These are phyloP conservation scores for Acleris laterana DNA, from an alignment of 2,888 invertebrate species.

Conservation along the genomic window DNA sequence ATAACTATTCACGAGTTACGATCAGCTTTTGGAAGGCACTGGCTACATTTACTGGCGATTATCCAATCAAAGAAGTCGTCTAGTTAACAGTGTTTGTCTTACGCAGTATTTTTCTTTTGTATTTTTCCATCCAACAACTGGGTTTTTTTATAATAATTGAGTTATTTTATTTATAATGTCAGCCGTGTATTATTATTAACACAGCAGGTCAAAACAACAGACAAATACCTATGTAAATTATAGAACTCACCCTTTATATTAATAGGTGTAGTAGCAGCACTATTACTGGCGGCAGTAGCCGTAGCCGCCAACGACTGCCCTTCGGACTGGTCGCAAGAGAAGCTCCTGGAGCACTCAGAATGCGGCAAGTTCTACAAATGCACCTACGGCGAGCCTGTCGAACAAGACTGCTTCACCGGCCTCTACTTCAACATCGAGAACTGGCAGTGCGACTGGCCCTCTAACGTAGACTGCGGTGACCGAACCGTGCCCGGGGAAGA, in stretches of 20 bases:
- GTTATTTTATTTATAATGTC: too few relatives aligned
- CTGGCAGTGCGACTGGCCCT: constrained; percentile 85
- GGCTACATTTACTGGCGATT: too few relatives aligned
- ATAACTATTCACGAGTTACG: too few relatives aligned
- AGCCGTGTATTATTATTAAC: too few relatives aligned
- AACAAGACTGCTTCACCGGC: constrained; percentile 82
- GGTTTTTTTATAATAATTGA: too few relatives aligned
- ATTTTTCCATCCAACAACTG: too few relatives aligned
- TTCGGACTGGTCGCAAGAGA: constrained; percentile 61
- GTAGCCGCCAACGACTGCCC: constrained; percentile 59
- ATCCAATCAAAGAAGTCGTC: too few relatives aligned
- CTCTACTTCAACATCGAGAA: constrained; percentile 83
- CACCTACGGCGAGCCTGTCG: constrained; percentile 85
- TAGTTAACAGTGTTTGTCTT: too few relatives aligned
- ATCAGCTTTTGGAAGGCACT: too few relatives aligned
- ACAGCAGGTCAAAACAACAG: not conserved
- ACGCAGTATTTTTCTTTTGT: too few relatives aligned
- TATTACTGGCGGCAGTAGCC: constrained; percentile 47
- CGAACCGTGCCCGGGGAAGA: constrained; percentile 48
- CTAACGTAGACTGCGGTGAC: constrained; percentile 85
- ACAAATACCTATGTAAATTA: not conserved
- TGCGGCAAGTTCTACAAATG: constrained; percentile 88
- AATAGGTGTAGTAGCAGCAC: constrained; percentile 24
- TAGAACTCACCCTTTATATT: not conserved
- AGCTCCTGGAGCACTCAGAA: constrained; percentile 81